phyloP scores from a whole-genome alignment of 2,797 vertebrate genomes.

The Eulemur coronatus region DNA sequence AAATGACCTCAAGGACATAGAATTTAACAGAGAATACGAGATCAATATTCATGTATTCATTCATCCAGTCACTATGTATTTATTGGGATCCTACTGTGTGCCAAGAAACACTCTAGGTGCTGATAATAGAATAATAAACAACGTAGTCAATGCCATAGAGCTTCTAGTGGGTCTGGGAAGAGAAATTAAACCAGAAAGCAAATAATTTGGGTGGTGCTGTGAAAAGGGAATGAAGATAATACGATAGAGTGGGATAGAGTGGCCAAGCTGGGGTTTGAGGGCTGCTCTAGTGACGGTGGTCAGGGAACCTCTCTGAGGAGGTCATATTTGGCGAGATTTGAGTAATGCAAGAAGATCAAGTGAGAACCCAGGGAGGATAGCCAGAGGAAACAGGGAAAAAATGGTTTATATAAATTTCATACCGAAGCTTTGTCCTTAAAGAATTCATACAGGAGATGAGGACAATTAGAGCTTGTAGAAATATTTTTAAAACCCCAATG shows the following conservation, averaged over 20 bases:
- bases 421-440: neutral
- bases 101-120: neutral
- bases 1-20: neutral
- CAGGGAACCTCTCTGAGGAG: neutral
- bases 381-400: neutral
- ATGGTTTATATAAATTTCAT: neutral
- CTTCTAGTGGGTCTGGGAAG: neutral
- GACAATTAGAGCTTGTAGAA: neutral
- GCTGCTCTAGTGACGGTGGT: fast-evolving
- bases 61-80: neutral
- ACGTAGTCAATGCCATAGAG: neutral
- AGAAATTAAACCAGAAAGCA: neutral
- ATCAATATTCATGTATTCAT: neutral
- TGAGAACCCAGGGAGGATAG: neutral
- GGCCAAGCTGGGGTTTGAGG: fast-evolving
- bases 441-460: neutral
- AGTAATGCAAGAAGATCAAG: neutral
- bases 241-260: neutral
- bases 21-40: neutral
- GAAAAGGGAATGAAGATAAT: neutral
- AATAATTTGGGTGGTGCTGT: neutral
- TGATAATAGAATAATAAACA: neutral
- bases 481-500: neutral
- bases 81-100: neutral
- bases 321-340: neutral